These are phyloP conservation scores for Siniperca obscura DNA, from an alignment of 2,797 vertebrate species.

Conservation along the genomic window DNA sequence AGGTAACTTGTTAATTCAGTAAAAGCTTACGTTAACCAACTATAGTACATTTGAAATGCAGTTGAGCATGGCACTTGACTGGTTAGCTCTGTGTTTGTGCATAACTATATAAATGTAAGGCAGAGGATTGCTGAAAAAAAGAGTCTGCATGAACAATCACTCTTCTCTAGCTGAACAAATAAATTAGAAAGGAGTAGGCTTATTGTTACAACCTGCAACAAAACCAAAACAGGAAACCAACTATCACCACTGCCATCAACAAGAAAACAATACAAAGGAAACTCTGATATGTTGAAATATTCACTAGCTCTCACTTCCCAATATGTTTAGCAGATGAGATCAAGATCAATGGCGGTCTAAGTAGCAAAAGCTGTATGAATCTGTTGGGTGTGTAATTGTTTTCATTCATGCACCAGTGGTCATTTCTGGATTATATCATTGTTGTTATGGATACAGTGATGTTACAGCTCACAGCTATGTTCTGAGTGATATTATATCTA, in stretches of 20 bases:
- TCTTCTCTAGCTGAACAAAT: not conserved
- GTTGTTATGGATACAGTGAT: constrained; percentile 23
- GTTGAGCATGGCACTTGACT: constrained; percentile 14
- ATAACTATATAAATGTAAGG: not conserved
- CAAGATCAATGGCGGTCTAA: constrained; percentile 17
- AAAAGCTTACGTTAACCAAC: constrained; percentile 2
- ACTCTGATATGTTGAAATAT: constrained; percentile 29
- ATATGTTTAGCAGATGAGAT: constrained; percentile 31
- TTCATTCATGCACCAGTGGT: constrained; percentile 48
- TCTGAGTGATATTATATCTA: constrained; percentile 37
- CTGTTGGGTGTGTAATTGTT: constrained; percentile 46
- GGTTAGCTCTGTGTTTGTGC: not conserved
- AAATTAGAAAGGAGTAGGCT: constrained; percentile 10
- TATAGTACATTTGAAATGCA: constrained; percentile 1
- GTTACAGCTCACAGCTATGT: constrained; percentile 35
- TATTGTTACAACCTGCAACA: constrained; percentile 30
- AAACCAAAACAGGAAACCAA: constrained; percentile 29
- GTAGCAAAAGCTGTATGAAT: constrained; percentile 15
- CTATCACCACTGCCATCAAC: constrained; percentile 20
- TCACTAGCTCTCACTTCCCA: constrained; percentile 19
- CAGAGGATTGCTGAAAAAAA: not conserved
- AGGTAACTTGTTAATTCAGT: constrained; percentile 7
- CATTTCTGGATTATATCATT: constrained; percentile 46
- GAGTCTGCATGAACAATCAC: not conserved
- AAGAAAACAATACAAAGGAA: constrained; percentile 29